These are phyloP conservation scores for Trilocha varians DNA, from an alignment of 2,888 invertebrate genomes.

Conservation along the genomic window DNA sequence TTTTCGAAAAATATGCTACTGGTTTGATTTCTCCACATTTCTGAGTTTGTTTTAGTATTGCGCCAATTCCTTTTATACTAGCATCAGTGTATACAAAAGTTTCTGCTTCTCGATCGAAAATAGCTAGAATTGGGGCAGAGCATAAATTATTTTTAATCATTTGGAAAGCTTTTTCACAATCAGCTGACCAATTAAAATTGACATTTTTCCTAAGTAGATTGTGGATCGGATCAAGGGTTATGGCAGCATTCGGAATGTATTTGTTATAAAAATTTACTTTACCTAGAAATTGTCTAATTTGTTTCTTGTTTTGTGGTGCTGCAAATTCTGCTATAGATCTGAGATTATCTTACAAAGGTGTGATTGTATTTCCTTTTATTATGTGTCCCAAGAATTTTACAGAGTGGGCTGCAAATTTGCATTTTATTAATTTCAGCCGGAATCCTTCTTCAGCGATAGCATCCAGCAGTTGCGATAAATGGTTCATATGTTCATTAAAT, in stretches of 20 bases:
- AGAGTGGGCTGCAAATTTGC: constrained; percentile 6
- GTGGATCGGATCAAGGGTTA: constrained; percentile 2
- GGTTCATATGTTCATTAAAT: neutral
- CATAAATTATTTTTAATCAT: constrained; percentile 4
- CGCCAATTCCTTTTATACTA: no score
- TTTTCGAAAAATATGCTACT: no score
- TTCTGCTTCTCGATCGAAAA: constrained; percentile 4
- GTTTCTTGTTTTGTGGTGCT: constrained; percentile 6
- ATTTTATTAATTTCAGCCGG: constrained; percentile 8
- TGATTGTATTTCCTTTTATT: constrained; percentile 6
- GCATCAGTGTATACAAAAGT: neutral
- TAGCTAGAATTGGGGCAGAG: constrained; percentile 4
- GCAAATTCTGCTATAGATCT: constrained; percentile 7
- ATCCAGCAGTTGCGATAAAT: constrained; percentile 5
- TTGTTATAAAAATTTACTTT: no score
- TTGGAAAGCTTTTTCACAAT: constrained; percentile 6
- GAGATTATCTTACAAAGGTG: constrained; percentile 5
- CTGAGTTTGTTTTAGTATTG: no score
- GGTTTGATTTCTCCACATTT: neutral
- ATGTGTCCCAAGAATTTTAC: constrained; percentile 5
- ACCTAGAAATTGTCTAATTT: constrained; percentile 5
- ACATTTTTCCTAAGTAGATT: constrained; percentile 5
- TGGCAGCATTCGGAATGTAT: constrained; percentile 2
- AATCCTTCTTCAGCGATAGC: constrained; percentile 5
- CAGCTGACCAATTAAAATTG: constrained; percentile 3